A percentile compares a stretch with the other conserved stretches of the same genome.
phyloP scores from a whole-genome alignment of 2,888 invertebrate species.

The Pomacea canaliculata region DNA sequence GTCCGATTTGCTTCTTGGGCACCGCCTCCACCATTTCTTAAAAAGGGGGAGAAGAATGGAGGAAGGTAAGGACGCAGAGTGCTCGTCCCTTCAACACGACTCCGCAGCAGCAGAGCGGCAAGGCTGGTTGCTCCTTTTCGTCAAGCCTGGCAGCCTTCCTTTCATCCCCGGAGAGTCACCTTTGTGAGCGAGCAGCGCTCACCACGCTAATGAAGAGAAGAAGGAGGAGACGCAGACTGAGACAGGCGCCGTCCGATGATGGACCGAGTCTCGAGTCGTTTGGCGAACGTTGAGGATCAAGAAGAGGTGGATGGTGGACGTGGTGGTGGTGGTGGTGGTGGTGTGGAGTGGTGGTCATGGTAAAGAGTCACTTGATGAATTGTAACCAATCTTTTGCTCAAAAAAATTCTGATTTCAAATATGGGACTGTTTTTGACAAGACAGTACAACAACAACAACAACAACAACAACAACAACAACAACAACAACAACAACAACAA shows the following conservation, averaged over 20 bases:
- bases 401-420: too few relatives aligned
- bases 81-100: conserved; percentile 15
- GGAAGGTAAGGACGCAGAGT: conserved; percentile 9
- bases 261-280: too few relatives aligned
- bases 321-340: too few relatives aligned
- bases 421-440: too few relatives aligned
- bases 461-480: too few relatives aligned
- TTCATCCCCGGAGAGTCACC: background rate
- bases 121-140: conserved; percentile 24
- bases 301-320: too few relatives aligned
- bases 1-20: conserved; percentile 16
- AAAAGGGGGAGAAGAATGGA: conserved; percentile 15
- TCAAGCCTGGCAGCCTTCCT: background rate
- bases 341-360: too few relatives aligned
- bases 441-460: too few relatives aligned
- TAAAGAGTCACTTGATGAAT: too few relatives aligned
- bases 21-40: conserved; percentile 25
- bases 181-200: background rate
- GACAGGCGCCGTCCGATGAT: background rate
- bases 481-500: too few relatives aligned
- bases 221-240: background rate
- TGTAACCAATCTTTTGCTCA: too few relatives aligned
- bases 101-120: conserved; percentile 18
- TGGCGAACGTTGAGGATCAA: too few relatives aligned
- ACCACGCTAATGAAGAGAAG: conserved; percentile 10